Base-by-base conservation (phyloP, 2,113 vertebrate genomes). In the Murina feae region DNA sequence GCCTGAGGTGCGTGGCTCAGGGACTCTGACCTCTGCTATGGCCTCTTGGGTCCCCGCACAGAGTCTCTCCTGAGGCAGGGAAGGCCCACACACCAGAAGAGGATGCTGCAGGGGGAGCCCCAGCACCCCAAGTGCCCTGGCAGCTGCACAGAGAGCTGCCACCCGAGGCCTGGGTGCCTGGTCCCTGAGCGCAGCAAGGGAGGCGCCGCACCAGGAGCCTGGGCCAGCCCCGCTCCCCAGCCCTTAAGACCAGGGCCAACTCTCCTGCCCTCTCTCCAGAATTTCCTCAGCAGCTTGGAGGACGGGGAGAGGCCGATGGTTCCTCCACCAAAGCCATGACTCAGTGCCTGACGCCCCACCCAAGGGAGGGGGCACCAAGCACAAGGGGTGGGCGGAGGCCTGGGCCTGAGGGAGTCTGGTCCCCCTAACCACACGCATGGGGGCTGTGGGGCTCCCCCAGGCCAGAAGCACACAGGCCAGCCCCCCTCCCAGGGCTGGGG, bases 331-430 rank as follows among this genome's bases (percentile, higher is more conserved):
- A 65, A 88, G 86, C 94, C 21, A 6, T 96, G 97, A 96, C 95
- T 96, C 95, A 95, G 95, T 32, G 2, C 49, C 81, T 85, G n/a
- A 85, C 60, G 96, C 96, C 92, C 87, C 95, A 96, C 96, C 96
- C 96, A 95, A 78, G 78, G 78, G 71, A 84, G 58, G 53, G 90
- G 86, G 72, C 32, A 65, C 25, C 4, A 25, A 25, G 32, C 35
- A 53, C 39, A 28, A 42, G 58, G 30, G 71, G 39, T 6, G 55
- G 68, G 84, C 16, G 2, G 83, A 9, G 20, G 21, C 74, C 63
- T 42, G 2, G 6, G 51, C 23, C 42, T n/a, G 44, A 49, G 18
- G 32, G 49, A 53, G 53, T 23, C n/a, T 17, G 84, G 76, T 37
- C n/a, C 44, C 39, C 39, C 16, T 16, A 21, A n/a, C 18, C 51